A percentile compares a stretch with the other conserved stretches of the same genome.
These are phyloP conservation scores for Coptotermes formosanus DNA, from an alignment of 1,140 invertebrate species.

Conservation along the genomic window DNA sequence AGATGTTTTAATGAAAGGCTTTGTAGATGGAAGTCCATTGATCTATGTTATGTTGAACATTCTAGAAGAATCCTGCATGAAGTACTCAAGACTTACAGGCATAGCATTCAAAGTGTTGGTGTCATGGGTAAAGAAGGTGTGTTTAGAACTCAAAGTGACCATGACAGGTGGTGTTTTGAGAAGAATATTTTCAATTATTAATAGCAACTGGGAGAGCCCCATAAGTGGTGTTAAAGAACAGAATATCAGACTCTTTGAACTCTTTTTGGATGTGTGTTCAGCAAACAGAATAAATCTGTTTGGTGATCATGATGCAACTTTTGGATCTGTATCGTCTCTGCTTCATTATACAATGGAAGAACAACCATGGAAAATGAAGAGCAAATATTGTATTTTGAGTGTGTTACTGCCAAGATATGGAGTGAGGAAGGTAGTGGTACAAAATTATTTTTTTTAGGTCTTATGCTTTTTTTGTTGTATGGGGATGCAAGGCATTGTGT, in stretches of 20 bases:
- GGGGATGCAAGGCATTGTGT: too few relatives aligned
- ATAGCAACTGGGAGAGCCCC: conserved; percentile 22
- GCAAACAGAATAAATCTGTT: background rate
- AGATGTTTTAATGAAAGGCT: background rate
- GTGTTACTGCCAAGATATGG: conserved; percentile 18
- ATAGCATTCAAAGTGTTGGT: conserved; percentile 8
- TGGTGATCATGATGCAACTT: background rate
- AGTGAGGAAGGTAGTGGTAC: background rate
- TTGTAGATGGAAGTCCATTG: background rate
- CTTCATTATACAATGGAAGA: background rate
- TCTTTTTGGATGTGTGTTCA: conserved; percentile 13
- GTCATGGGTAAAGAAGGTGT: background rate
- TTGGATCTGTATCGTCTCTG: background rate
- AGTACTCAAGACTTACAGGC: background rate
- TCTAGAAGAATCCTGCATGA: background rate
- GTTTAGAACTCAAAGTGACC: background rate
- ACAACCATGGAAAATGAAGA: conserved; percentile 17
- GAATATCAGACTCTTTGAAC: background rate
- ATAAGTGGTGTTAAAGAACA: conserved; percentile 18
- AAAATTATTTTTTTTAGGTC: background rate
- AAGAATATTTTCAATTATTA: background rate
- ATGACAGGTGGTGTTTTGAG: background rate
- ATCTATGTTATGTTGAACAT: background rate
- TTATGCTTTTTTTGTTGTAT: too few relatives aligned
- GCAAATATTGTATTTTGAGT: conserved; percentile 15